Conservation (phyloP, 2,888 invertebrate genomes). For the Timandra comae region DNA sequence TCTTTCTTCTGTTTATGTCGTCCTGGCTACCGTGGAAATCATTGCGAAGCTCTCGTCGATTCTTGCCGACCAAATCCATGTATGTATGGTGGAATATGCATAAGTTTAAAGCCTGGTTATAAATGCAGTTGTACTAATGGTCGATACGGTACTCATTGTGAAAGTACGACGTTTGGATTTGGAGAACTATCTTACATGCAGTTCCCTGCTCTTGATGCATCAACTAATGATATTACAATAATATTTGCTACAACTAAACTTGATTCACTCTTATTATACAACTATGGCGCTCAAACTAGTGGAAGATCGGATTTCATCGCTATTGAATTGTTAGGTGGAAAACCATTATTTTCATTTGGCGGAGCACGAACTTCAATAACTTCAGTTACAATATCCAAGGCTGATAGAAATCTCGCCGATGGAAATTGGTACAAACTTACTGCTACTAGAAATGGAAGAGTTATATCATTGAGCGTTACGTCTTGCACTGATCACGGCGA, state of each 20-base stretch:
- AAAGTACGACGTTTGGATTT: conserved; percentile 93
- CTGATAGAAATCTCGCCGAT: conserved; percentile 83
- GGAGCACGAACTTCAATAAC: conserved; percentile 92
- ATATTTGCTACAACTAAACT: conserved; percentile 93
- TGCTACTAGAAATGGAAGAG: conserved; percentile 92
- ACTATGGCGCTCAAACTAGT: conserved; percentile 91
- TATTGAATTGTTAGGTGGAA: conserved; percentile 89
- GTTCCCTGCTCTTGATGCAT: conserved; percentile 89
- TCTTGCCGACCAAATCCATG: conserved; percentile 97
- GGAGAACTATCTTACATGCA: conserved; percentile 92
- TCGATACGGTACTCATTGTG: conserved; percentile 93
- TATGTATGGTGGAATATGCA: conserved; percentile 90
- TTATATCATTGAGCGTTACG: conserved; percentile 89
- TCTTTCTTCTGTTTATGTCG: conserved; percentile 95
- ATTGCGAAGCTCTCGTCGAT: conserved; percentile 91
- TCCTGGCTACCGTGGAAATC: conserved; percentile 92
- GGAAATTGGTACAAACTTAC: conserved; percentile 95
- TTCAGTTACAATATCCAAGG: conserved; percentile 82
- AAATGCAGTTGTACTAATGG: conserved; percentile 91
- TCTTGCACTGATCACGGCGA: conserved; percentile 91
- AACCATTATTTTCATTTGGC: conserved; percentile 92
- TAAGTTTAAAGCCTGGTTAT: conserved; percentile 91
- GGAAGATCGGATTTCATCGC: conserved; percentile 95
- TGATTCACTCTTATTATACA: conserved; percentile 92
- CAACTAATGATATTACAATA: conserved; percentile 93